Percentiles rank a stretch among this genome's conserved stretches.
These are phyloP conservation scores for Orgyia antiqua DNA, from an alignment of 2,888 invertebrate genomes.

Conservation along the genomic window DNA sequence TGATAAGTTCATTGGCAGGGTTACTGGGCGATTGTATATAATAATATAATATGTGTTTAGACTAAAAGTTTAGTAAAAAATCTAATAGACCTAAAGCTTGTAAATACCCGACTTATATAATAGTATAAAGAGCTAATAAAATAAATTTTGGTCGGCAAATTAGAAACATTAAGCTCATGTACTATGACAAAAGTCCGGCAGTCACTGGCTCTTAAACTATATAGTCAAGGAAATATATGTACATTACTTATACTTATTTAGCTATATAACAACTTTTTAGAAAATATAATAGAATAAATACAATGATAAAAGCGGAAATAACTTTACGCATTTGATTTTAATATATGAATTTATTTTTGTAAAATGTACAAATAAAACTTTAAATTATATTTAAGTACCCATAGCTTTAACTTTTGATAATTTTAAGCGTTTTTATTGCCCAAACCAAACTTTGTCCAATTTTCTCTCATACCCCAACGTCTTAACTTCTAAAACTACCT, in stretches of 20 bases:
- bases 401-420: slow-evolving; percentile 11
- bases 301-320: background rate
- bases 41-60: no score
- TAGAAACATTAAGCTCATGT: no score
- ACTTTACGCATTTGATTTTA: slow-evolving; percentile 8
- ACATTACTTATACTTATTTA: slow-evolving; percentile 22
- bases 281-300: background rate
- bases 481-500: no score
- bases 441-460: slow-evolving; percentile 31
- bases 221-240: no score
- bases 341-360: slow-evolving; percentile 8
- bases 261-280: slow-evolving; percentile 22
- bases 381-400: slow-evolving; percentile 28
- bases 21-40: slow-evolving; percentile 19
- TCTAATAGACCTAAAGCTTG: slow-evolving; percentile 38
- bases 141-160: no score
- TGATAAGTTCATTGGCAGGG: slow-evolving; percentile 40
- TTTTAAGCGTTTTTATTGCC: slow-evolving; percentile 14
- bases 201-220: no score
- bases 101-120: no score
- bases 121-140: no score
- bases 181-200: no score
- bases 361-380: slow-evolving; percentile 16
- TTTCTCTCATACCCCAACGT: no score
- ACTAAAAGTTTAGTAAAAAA: slow-evolving; percentile 50